These are phyloP conservation scores for Caranx melampygus DNA, from an alignment of 2,113 vertebrate species.

Conservation along the genomic window DNA sequence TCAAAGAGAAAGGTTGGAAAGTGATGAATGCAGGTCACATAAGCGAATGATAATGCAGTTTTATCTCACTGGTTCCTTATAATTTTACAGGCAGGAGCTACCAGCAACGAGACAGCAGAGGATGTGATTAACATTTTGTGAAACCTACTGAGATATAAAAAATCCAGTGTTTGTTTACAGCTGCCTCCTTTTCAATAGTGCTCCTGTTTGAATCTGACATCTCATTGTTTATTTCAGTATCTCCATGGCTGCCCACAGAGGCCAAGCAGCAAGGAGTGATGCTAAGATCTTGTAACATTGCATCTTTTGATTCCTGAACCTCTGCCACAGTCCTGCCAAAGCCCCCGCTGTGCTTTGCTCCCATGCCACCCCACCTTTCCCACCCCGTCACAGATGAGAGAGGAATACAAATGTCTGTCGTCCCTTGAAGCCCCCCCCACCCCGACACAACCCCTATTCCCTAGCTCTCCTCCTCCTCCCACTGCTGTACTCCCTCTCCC, in stretches of 20 bases:
- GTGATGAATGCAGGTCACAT: background rate
- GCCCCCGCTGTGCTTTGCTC: slow-evolving; percentile 48
- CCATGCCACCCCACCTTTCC: slow-evolving; percentile 58
- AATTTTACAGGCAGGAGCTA: background rate
- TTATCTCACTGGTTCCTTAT: slow-evolving; percentile 2
- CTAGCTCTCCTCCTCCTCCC: slow-evolving; percentile 7
- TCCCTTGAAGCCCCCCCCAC: slow-evolving; percentile 70
- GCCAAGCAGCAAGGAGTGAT: slow-evolving; percentile 40
- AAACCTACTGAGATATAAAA: slow-evolving; percentile 14
- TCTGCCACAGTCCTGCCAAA: slow-evolving; percentile 60
- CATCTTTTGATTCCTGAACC: slow-evolving; percentile 75
- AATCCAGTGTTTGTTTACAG: slow-evolving; percentile 23
- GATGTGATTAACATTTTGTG: slow-evolving; percentile 5
- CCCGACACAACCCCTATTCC: slow-evolving; percentile 19
- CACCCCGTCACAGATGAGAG: slow-evolving; percentile 75
- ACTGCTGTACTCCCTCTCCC: slow-evolving; percentile 39
- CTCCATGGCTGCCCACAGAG: slow-evolving; percentile 20
- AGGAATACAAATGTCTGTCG: slow-evolving; percentile 83
- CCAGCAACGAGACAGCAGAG: background rate
- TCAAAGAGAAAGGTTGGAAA: background rate
- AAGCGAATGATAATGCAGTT: background rate
- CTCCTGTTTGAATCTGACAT: slow-evolving; percentile 34
- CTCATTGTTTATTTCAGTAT: slow-evolving; percentile 51
- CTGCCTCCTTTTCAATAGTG: slow-evolving; percentile 15
- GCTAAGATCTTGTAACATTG: slow-evolving; percentile 59